Conservation (phyloP, 2,888 invertebrate species). For the Alloplasta piceator region DNA sequence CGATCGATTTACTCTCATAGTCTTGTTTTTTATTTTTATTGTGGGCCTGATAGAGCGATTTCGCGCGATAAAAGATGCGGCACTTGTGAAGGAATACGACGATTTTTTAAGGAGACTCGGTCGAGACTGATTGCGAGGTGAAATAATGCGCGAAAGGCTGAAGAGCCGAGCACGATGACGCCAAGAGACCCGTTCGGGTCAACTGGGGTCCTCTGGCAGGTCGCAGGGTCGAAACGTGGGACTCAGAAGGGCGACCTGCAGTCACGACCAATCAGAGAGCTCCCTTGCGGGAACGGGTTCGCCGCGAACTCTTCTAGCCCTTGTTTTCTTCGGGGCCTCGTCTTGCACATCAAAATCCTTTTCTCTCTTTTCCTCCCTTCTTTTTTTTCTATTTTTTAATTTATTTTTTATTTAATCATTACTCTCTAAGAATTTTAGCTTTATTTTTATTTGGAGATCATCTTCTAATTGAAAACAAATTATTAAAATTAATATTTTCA, state of each 20-base stretch:
- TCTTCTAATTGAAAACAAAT: too few relatives aligned
- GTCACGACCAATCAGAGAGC: constrained; percentile 72
- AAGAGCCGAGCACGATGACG: constrained; percentile 11
- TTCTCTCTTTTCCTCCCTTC: constrained; percentile 44
- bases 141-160: too few relatives aligned
- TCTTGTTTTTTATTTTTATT: not conserved
- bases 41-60: not conserved
- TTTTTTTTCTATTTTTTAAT: not conserved
- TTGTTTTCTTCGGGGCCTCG: constrained; percentile 21
- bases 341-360: constrained; percentile 58
- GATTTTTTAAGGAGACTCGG: constrained; percentile 19
- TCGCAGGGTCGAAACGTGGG: constrained; percentile 75
- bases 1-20: not conserved
- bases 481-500: too few relatives aligned
- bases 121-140: constrained; percentile 47
- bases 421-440: too few relatives aligned
- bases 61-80: not conserved
- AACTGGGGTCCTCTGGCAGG: constrained; percentile 72
- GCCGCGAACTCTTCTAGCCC: constrained; percentile 22
- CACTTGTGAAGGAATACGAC: constrained; percentile 14
- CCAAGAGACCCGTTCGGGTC: constrained; percentile 65
- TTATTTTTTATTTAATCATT: not conserved
- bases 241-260: constrained; percentile 70
- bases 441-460: too few relatives aligned
- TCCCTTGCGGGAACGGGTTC: constrained; percentile 71